Conservation (phyloP, 2,797 vertebrate species). For the Siniperca scherzeri region DNA sequence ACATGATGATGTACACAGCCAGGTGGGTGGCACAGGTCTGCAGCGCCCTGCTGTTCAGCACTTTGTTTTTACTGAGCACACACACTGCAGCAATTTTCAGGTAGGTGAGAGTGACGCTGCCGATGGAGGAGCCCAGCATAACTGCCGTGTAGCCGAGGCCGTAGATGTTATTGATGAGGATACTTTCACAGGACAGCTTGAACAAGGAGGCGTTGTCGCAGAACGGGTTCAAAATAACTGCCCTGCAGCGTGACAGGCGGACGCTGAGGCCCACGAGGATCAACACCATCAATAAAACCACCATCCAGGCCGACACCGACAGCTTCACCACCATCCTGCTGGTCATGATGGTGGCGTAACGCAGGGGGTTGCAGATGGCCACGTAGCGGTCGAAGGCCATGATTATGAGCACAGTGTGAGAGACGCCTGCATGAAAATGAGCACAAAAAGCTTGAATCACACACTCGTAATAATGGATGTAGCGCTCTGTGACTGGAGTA, state of each 20-base stretch:
- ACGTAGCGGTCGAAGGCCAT: slow-evolving; percentile 90
- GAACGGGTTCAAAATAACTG: slow-evolving; percentile 79
- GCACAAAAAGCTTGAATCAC: slow-evolving; percentile 86
- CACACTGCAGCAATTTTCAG: slow-evolving; percentile 74
- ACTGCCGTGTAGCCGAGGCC: slow-evolving; percentile 79
- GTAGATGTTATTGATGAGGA: slow-evolving; percentile 82
- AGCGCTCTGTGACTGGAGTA: not conserved
- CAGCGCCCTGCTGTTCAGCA: slow-evolving; percentile 69
- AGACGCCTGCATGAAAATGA: slow-evolving; percentile 80
- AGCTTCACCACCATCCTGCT: slow-evolving; percentile 77
- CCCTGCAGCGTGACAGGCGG: slow-evolving; percentile 82
- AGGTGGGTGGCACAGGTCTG: slow-evolving; percentile 76
- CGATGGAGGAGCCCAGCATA: slow-evolving; percentile 65
- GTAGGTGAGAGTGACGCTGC: slow-evolving; percentile 79
- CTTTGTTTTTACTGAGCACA: slow-evolving; percentile 64
- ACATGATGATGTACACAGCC: slow-evolving; percentile 60
- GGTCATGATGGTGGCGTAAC: slow-evolving; percentile 81
- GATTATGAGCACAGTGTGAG: slow-evolving; percentile 85
- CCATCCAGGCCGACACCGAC: slow-evolving; percentile 57
- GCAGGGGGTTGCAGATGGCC: slow-evolving; percentile 87
- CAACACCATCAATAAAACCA: slow-evolving; percentile 68
- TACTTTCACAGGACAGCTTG: slow-evolving; percentile 84
- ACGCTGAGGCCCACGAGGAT: slow-evolving; percentile 79
- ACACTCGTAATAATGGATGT: slow-evolving; percentile 75
- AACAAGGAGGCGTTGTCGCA: slow-evolving; percentile 90